Evolutionary conservation across 2,113 vertebrate species (phyloP).

Genomic region (Gila orcuttii): DNA sequence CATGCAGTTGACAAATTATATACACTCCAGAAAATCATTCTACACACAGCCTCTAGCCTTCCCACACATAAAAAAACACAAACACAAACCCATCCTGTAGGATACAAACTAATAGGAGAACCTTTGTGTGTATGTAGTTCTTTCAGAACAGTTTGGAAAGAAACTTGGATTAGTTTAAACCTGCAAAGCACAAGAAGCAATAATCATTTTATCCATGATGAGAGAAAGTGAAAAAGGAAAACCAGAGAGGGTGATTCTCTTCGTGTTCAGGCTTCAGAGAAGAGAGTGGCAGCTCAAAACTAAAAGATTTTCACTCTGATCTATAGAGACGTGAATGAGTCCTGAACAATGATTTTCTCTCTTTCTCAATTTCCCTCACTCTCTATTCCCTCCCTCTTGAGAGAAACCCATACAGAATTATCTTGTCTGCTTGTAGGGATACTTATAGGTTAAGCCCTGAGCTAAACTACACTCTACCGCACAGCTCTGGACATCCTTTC

Average conservation of each 20-base stretch:
- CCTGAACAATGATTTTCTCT: constrained; percentile 25
- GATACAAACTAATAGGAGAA: background rate
- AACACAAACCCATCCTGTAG: background rate
- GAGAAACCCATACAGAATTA: constrained; percentile 20
- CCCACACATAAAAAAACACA: background rate
- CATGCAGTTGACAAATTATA: too few relatives aligned
- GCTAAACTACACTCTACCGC: constrained; percentile 19
- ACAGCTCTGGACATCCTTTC: constrained; percentile 21
- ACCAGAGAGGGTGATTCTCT: background rate
- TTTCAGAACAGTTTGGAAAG: constrained; percentile 16
- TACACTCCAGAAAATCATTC: background rate
- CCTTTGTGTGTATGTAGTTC: background rate
- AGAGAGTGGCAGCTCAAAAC: constrained; percentile 4
- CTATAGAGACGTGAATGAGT: constrained; percentile 13
- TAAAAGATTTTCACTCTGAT: constrained; percentile 33
- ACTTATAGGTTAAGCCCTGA: constrained; percentile 31
- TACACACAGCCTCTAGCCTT: background rate
- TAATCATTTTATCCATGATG: constrained; percentile 17
- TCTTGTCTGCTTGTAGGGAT: constrained; percentile 33
- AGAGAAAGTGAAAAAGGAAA: constrained; percentile 12
- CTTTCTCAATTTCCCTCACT: constrained; percentile 17
- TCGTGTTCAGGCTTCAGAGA: background rate
- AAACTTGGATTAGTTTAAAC: constrained; percentile 5
- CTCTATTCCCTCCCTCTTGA: background rate
- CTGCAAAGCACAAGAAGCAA: background rate